Evolutionary conservation across 2,113 vertebrate genomes (phyloP).

Genomic region (human): DNA sequence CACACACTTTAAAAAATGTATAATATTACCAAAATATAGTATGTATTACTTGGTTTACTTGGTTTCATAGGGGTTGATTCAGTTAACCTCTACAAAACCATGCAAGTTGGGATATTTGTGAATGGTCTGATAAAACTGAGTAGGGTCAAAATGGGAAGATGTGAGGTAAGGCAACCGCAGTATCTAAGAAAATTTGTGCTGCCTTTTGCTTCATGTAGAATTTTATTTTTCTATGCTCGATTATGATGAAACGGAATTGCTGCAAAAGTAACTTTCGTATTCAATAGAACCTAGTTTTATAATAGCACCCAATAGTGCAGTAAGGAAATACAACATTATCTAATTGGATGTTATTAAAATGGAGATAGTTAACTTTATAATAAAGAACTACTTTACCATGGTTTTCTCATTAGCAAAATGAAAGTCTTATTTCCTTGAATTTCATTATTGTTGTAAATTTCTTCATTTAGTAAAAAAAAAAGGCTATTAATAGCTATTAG

Average conservation of each 20-base stretch:
- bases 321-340: background rate
- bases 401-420: slow-evolving; percentile 37
- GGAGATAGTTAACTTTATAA: background rate
- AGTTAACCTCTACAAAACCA: background rate
- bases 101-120: background rate
- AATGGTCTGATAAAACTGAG: background rate
- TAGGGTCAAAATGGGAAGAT: background rate
- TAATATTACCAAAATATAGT: background rate
- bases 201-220: background rate
- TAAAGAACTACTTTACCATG: background rate
- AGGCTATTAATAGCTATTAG: background rate
- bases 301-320: background rate
- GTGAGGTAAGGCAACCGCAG: too few species aligned
- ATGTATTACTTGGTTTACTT: background rate
- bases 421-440: background rate
- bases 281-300: background rate
- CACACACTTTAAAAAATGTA: background rate
- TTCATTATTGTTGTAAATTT: slow-evolving; percentile 18
- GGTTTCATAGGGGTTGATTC: background rate
- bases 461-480: background rate
- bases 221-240: background rate
- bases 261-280: background rate
- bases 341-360: background rate
- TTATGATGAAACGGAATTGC: background rate
- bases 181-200: background rate